These are phyloP conservation scores for Monoplex corrugatus DNA, from an alignment of 2,888 invertebrate species.

Conservation along the genomic window DNA sequence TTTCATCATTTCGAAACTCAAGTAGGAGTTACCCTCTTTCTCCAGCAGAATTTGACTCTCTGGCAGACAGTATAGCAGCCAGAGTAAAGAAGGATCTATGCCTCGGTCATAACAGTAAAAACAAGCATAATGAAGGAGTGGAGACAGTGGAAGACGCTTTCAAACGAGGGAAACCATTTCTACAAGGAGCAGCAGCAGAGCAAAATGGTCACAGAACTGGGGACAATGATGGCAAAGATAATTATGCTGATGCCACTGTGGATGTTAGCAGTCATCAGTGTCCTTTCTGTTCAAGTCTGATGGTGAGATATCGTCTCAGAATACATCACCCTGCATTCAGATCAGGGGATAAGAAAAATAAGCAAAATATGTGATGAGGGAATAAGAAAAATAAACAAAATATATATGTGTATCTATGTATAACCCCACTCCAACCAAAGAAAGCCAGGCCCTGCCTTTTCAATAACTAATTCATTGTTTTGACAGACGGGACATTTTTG, in stretches of 20 bases:
- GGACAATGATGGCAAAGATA: not conserved
- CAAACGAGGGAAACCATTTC: constrained; percentile 43
- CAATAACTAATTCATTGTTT: not conserved
- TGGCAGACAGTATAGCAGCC: constrained; percentile 54
- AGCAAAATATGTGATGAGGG: no score
- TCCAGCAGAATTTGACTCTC: constrained; percentile 51
- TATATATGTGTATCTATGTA: no score
- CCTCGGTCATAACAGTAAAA: not conserved
- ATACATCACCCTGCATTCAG: not conserved
- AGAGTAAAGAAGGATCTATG: constrained; percentile 54
- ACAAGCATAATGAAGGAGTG: not conserved
- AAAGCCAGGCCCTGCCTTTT: no score
- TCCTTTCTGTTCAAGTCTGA: constrained; percentile 34
- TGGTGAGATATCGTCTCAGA: constrained; percentile 39
- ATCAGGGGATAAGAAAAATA: no score
- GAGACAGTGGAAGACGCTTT: not conserved
- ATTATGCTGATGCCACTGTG: not conserved
- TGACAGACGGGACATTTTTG: no score
- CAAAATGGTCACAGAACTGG: not conserved
- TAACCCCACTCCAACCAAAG: no score
- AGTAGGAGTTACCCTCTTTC: constrained; percentile 43
- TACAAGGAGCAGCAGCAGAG: constrained; percentile 30
- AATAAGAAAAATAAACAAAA: no score
- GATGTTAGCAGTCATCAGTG: constrained; percentile 54
- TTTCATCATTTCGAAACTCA: not conserved